A percentile compares a stretch with the other conserved stretches of the same genome.
Conservation (phyloP, 2,888 invertebrate species). For the Dynastes grantii region DNA sequence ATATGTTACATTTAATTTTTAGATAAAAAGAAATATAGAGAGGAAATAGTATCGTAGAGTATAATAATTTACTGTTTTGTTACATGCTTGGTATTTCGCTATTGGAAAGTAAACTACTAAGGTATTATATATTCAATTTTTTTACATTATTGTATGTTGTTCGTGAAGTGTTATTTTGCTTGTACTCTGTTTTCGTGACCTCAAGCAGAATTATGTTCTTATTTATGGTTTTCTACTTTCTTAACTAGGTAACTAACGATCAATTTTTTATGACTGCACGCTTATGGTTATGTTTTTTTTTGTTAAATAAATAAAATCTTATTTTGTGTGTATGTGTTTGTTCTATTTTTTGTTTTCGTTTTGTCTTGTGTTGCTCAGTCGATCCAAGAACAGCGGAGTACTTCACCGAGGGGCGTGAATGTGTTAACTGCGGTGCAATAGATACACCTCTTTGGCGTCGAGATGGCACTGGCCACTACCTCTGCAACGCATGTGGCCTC, state of each 20-base stretch:
- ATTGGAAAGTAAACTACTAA: too few species aligned
- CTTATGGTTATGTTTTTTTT: too few species aligned
- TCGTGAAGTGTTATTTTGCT: too few species aligned
- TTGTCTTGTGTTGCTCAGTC: slow-evolving; percentile 56
- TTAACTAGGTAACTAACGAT: not conserved
- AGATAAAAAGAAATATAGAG: too few species aligned
- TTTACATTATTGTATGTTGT: too few species aligned
- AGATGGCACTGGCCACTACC: slow-evolving; percentile 98
- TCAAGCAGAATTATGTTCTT: not conserved
- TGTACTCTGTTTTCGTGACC: not conserved
- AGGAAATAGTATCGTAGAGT: too few species aligned
- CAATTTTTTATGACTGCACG: too few species aligned
- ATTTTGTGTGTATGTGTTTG: not conserved
- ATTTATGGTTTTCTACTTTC: not conserved
- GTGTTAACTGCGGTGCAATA: slow-evolving; percentile 98
- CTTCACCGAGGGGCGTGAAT: slow-evolving; percentile 91
- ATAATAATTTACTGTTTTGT: too few species aligned
- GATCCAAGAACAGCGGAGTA: slow-evolving; percentile 69
- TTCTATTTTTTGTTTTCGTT: slow-evolving; percentile 25
- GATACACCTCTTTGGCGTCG: slow-evolving; percentile 98
- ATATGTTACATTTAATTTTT: too few species aligned
- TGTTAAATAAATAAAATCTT: not conserved
- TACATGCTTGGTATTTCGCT: too few species aligned
- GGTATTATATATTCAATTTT: too few species aligned
- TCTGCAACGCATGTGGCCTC: slow-evolving; percentile 99